Evolutionary conservation across 2,113 vertebrate genomes (phyloP).

Genomic region (Ibidorhyncha struthersii): DNA sequence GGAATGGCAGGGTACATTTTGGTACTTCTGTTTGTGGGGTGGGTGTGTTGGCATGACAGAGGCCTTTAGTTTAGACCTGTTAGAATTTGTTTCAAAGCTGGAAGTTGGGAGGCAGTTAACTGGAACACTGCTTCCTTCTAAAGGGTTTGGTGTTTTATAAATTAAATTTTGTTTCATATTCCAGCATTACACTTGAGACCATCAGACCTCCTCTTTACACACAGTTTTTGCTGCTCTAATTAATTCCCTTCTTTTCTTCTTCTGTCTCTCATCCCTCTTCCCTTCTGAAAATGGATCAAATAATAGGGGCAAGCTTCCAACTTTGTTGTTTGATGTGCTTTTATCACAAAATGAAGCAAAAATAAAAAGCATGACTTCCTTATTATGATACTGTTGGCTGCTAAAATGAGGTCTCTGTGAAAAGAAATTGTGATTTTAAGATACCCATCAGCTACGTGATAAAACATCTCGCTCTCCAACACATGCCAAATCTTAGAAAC

Average conservation of each 20-base stretch:
- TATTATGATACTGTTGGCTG: slow-evolving; percentile 14
- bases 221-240: slow-evolving; percentile 25
- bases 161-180: slow-evolving; percentile 11
- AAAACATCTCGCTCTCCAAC: neutral
- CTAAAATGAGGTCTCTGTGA: neutral
- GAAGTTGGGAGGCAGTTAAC: neutral
- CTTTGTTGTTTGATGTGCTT: slow-evolving; percentile 47
- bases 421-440: neutral
- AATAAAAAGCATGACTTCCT: neutral
- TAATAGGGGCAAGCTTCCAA: slow-evolving; percentile 37
- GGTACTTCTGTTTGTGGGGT: neutral
- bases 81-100: neutral
- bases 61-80: neutral
- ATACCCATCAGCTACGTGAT: neutral
- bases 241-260: slow-evolving; percentile 27
- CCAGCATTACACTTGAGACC: slow-evolving; percentile 28
- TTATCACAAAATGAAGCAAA: slow-evolving; percentile 45
- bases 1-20: neutral
- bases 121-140: neutral
- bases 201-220: neutral
- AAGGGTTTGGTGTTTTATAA: neutral
- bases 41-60: neutral
- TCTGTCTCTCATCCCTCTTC: neutral
- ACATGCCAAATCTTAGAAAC: slow-evolving; percentile 21
- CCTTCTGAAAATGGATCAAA: slow-evolving; percentile 43